Conservation (phyloP, 2,797 vertebrate species). For the Microctenopoma stevenorrisi region DNA sequence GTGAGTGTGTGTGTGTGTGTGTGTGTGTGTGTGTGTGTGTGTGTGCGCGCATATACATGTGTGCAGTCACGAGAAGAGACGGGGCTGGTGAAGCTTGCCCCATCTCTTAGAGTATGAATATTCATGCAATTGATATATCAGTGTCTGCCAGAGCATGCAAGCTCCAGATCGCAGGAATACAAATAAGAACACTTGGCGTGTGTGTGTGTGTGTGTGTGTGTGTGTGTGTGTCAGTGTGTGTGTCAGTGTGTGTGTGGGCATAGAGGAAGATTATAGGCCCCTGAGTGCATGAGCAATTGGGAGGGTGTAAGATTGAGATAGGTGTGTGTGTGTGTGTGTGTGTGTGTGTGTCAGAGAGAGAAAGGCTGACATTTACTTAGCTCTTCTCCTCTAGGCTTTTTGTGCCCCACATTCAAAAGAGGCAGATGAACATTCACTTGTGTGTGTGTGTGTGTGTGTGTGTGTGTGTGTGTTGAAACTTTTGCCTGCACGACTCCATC, state of each 20-base stretch:
- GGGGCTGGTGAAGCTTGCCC: slow-evolving; percentile 53
- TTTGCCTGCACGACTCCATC: slow-evolving; percentile 36
- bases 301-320: slow-evolving; percentile 56
- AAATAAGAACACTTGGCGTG: slow-evolving; percentile 71
- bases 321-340: slow-evolving; percentile 35
- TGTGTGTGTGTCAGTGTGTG: slow-evolving; percentile 21
- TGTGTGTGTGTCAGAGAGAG: slow-evolving; percentile 42
- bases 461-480: slow-evolving; percentile 34
- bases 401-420: slow-evolving; percentile 74
- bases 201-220: slow-evolving; percentile 39
- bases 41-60: not conserved
- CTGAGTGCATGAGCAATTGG: slow-evolving; percentile 56
- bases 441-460: no score
- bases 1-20: not conserved
- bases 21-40: not conserved
- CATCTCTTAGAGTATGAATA: slow-evolving; percentile 72
- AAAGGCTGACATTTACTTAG: slow-evolving; percentile 77
- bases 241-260: slow-evolving; percentile 49
- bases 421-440: slow-evolving; percentile 47
- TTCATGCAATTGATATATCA: slow-evolving; percentile 72
- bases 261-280: slow-evolving; percentile 67
- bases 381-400: slow-evolving; percentile 73
- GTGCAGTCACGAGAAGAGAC: slow-evolving; percentile 21
- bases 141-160: slow-evolving; percentile 64
- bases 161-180: slow-evolving; percentile 73